Evolutionary conservation across 1,140 invertebrate genomes (phyloP).

Genomic region (Oryctes rhinoceros): DNA sequence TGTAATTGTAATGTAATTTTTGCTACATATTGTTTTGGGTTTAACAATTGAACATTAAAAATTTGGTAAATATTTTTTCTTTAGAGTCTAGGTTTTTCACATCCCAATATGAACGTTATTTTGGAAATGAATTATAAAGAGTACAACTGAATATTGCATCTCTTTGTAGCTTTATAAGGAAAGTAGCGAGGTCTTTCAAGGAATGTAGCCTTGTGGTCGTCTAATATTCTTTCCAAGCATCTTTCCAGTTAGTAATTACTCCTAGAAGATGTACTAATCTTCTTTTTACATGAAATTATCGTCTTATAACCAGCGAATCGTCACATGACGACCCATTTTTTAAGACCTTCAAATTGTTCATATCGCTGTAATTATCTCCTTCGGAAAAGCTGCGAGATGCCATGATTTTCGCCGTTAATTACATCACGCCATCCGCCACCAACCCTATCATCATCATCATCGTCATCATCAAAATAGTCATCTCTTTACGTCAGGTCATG

Average conservation of each 20-base stretch:
- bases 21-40: too few species aligned
- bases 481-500: conserved; percentile 42
- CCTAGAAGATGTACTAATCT: neutral
- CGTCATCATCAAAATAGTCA: conserved; percentile 17
- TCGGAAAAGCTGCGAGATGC: neutral
- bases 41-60: too few species aligned
- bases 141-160: too few species aligned
- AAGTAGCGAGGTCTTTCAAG: too few species aligned
- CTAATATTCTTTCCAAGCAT: too few species aligned
- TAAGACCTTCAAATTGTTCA: neutral
- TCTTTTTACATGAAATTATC: neutral
- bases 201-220: too few species aligned
- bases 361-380: neutral
- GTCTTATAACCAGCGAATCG: neutral
- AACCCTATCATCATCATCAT: conserved; percentile 27
- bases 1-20: too few species aligned
- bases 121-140: too few species aligned
- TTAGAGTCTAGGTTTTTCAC: too few species aligned
- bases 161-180: too few species aligned
- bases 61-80: too few species aligned
- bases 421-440: neutral
- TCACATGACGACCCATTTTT: neutral
- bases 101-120: too few species aligned
- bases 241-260: neutral
- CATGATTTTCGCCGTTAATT: neutral